Conservation (phyloP, 92 coral and sea anemone species). For the Umimayanthus chanpuru region DNA sequence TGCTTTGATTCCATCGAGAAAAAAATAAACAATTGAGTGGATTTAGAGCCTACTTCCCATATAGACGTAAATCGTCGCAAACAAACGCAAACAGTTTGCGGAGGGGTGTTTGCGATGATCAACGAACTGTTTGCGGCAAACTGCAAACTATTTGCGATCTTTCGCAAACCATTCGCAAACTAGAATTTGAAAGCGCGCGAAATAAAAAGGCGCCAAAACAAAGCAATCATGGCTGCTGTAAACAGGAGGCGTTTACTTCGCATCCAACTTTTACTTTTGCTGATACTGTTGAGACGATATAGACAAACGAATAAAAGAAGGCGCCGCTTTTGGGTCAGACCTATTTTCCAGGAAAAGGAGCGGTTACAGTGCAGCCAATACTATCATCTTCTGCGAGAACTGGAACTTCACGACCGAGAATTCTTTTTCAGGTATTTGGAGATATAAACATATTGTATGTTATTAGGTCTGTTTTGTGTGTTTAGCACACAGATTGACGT, state of each 20-base stretch:
- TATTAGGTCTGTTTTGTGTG: slow-evolving; percentile 14
- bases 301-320: slow-evolving; percentile 13
- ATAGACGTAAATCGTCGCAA: too few relatives aligned
- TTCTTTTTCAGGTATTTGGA: too few relatives aligned
- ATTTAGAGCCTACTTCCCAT: too few relatives aligned
- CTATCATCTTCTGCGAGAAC: neutral
- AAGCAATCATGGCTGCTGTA: slow-evolving; percentile 5
- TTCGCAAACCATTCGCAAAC: too few relatives aligned
- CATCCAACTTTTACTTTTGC: neutral
- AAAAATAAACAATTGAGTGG: too few relatives aligned
- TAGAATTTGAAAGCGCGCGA: too few relatives aligned
- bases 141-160: too few relatives aligned
- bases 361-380: slow-evolving; percentile 15
- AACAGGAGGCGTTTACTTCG: too few relatives aligned
- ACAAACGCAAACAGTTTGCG: too few relatives aligned
- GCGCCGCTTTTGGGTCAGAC: slow-evolving; percentile 32
- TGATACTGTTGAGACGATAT: slow-evolving; percentile 27
- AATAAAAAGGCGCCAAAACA: slow-evolving; percentile 25
- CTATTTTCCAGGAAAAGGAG: slow-evolving; percentile 14
- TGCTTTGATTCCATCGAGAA: too few relatives aligned
- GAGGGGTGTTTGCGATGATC: too few relatives aligned
- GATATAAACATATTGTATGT: slow-evolving; percentile 18
- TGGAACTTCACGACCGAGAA: too few relatives aligned
- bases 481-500: slow-evolving; percentile 10
- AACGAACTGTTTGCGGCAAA: slow-evolving; percentile 13